Conservation (phyloP, 2,888 invertebrate species). For the Meliscaeva auricollis region DNA sequence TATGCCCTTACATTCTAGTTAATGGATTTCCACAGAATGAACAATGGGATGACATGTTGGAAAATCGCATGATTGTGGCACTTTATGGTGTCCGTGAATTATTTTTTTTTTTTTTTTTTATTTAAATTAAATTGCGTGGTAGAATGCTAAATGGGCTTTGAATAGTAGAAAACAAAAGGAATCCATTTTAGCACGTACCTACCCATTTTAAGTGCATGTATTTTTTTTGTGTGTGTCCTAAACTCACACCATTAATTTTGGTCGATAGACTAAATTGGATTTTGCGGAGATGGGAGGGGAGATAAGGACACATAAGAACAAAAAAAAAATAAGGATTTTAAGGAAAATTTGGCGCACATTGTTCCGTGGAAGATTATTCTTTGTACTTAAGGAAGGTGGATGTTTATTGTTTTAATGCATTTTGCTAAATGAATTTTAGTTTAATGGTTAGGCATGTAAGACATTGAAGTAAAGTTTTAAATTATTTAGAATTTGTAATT, state of each 20-base stretch:
- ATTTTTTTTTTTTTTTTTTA: conserved; percentile 1
- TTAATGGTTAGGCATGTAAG: too few species aligned
- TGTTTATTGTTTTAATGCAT: background rate
- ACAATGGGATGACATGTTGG: conserved; percentile 61
- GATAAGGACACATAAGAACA: background rate
- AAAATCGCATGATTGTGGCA: conserved; percentile 62
- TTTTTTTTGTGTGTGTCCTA: conserved; percentile 17
- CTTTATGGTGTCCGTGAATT: conserved; percentile 57
- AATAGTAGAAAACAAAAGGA: conserved; percentile 9
- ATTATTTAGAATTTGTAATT: too few species aligned
- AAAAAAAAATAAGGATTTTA: conserved; percentile 2
- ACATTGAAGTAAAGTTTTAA: too few species aligned
- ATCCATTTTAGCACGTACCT: conserved; percentile 44
- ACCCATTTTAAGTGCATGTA: conserved; percentile 28
- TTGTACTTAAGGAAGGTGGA: background rate
- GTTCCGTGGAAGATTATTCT: background rate
- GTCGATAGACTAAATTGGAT: conserved; percentile 42
- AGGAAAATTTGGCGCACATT: background rate
- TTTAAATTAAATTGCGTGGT: conserved; percentile 25
- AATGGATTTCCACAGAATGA: conserved; percentile 52
- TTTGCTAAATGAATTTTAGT: background rate
- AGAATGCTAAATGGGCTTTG: conserved; percentile 20
- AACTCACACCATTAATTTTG: conserved; percentile 1
- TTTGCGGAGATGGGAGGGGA: conserved; percentile 6
- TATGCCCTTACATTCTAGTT: conserved; percentile 9